Base-by-base conservation (phyloP, 1,140 invertebrate species). In the Drosophila suzukii region DNA sequence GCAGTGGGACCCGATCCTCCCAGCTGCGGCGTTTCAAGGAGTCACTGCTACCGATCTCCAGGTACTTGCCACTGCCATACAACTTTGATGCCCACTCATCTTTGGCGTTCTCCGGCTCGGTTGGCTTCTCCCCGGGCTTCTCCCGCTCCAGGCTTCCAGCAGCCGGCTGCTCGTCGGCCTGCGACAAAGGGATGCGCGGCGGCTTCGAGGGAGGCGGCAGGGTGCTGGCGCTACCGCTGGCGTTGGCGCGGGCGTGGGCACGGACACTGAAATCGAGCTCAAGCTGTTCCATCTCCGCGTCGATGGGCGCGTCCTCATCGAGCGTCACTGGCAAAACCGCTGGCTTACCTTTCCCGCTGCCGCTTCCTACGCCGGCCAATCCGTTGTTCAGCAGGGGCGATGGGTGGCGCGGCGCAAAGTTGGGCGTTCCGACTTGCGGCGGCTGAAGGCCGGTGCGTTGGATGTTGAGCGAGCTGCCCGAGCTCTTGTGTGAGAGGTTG, bases 21-120 rank as follows among this genome's bases (percentile, higher is more conserved):
- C 91, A 92, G 53, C 91, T 92, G 34, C 91, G 79, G 6, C 90
- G 78, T 47, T 92, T 92, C 20, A 92, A 54, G 0, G 91, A 92
- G 66, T 92, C 91, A 4, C 75, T 78, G 66, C 75, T 92, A 8
- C 90, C 81, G 24, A 85, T 83, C 30, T 92, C 91, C 13, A 90
- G 49, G 68, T 94, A 93, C 73, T 95, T 95, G 41, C 59, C 60
- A 20, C 63, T 50, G 38, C 95, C 95, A 85, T 96, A 96, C 13
- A 97, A 93, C 92, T 97, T 97, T 54, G 95, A 94, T 50, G 96
- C 96, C 96, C 96, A 97, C 86, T 97, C 96, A 92, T 97, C 96
- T 72, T 60, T 67, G 24, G n/a, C 39, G 30, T 11, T 62, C n/a
- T 30, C 55, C 38, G n/a, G 91, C 92, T 12, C 73, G 59, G 70